phyloP scores from a whole-genome alignment of 2,888 invertebrate genomes.

The Pandemis heparana region DNA sequence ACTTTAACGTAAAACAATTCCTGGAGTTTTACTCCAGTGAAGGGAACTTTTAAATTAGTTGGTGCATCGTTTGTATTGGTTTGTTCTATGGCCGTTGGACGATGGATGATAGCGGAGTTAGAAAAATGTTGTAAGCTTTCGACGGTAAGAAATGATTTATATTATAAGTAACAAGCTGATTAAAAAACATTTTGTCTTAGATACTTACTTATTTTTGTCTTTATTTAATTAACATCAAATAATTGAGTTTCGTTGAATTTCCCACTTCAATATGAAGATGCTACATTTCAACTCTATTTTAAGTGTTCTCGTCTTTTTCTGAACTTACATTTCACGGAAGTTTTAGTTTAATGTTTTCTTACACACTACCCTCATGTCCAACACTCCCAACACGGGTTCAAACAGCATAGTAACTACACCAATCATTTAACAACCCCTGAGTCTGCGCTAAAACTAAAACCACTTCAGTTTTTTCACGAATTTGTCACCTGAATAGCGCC shows the following conservation, averaged over 20 bases:
- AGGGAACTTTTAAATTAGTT: neutral
- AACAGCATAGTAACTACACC: neutral
- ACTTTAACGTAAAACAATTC: neutral
- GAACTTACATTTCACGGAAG: no score
- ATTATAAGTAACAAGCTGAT: neutral
- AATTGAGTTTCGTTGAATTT: no score
- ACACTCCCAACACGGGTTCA: no score
- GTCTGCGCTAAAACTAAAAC: neutral
- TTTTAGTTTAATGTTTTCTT: no score
- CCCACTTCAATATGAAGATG: no score
- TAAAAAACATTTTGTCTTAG: neutral
- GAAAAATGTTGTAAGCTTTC: neutral
- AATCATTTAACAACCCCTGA: neutral
- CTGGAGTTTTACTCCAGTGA: neutral
- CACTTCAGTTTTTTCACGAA: neutral
- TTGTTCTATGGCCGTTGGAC: neutral
- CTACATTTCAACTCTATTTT: no score
- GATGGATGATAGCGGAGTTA: neutral
- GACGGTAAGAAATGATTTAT: neutral
- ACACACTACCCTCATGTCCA: no score
- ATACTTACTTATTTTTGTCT: neutral
- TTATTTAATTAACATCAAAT: no score
- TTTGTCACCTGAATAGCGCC: conserved; percentile 45
- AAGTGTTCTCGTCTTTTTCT: no score
- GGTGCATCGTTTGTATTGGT: neutral